Conservation (phyloP, 1,140 invertebrate genomes). For the Leptinotarsa undecemlineata region DNA sequence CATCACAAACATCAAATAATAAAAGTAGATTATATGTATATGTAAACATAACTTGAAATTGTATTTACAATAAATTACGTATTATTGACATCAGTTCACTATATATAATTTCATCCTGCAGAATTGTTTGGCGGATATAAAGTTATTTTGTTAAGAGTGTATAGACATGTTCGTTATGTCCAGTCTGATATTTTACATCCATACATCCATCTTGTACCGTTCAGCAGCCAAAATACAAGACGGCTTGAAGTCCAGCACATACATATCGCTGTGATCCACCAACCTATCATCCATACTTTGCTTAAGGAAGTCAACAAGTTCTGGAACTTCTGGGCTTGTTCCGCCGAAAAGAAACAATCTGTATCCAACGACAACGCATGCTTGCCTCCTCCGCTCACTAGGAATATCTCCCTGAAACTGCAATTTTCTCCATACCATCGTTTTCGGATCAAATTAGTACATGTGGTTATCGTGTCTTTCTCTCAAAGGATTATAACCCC, state of each 20-base stretch:
- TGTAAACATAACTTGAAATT: background rate
- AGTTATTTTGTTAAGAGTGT: slow-evolving; percentile 50
- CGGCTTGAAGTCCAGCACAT: slow-evolving; percentile 75
- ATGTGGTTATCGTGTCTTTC: slow-evolving; percentile 83
- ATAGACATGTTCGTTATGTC: slow-evolving; percentile 51
- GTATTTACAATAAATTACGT: background rate
- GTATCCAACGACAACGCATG: slow-evolving; percentile 72
- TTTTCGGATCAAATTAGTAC: slow-evolving; percentile 68
- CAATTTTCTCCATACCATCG: slow-evolving; percentile 66
- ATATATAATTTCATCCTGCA: slow-evolving; percentile 43
- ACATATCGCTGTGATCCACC: slow-evolving; percentile 77
- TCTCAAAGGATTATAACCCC: slow-evolving; percentile 78
- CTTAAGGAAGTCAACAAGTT: slow-evolving; percentile 24
- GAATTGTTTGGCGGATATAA: slow-evolving; percentile 48
- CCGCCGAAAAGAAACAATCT: slow-evolving; percentile 84
- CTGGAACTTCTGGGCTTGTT: slow-evolving; percentile 35
- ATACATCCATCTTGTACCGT: slow-evolving; percentile 65
- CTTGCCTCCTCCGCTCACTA: slow-evolving; percentile 74
- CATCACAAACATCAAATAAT: background rate
- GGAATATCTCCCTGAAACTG: slow-evolving; percentile 63
- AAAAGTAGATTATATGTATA: background rate
- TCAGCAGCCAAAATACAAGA: slow-evolving; percentile 66
- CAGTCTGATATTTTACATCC: slow-evolving; percentile 55
- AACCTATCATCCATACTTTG: slow-evolving; percentile 50
- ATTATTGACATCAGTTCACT: background rate